Percentiles rank a stretch among this genome's conserved stretches.
phyloP scores from a whole-genome alignment of 2,113 vertebrate species.

The Lates calcarifer region DNA sequence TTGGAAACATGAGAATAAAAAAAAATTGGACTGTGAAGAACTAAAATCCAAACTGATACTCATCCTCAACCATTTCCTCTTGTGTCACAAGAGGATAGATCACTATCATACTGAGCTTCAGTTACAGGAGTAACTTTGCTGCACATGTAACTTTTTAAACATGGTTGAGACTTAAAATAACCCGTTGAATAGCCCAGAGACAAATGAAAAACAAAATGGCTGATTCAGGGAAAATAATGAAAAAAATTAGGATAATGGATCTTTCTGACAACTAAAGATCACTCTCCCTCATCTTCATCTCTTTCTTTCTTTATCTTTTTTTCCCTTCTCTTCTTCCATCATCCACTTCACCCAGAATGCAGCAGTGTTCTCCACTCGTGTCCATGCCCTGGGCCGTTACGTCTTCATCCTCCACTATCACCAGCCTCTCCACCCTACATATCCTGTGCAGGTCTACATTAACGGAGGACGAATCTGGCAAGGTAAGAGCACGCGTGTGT shows the following conservation, averaged over 20 bases:
- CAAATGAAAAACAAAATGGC: too few relatives aligned
- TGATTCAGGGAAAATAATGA: neutral
- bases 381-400: slow-evolving; percentile 91
- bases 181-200: too few relatives aligned
- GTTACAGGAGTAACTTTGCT: neutral
- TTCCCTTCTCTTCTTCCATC: neutral
- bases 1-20: too few relatives aligned
- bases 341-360: slow-evolving; percentile 84
- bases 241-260: neutral
- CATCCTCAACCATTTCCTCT: too few relatives aligned
- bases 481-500: slow-evolving; percentile 81
- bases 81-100: neutral
- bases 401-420: slow-evolving; percentile 95
- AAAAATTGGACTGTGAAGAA: neutral
- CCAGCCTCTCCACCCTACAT: slow-evolving; percentile 91
- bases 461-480: slow-evolving; percentile 93
- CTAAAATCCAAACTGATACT: too few relatives aligned
- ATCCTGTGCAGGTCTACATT: slow-evolving; percentile 89
- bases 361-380: slow-evolving; percentile 85
- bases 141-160: neutral
- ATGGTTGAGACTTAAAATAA: too few relatives aligned
- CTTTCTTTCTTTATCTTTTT: neutral
- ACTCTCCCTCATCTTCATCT: too few relatives aligned
- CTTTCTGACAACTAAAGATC: neutral
- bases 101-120: neutral